Conservation (phyloP, 2,113 vertebrate genomes). For the Mesitornis unicolor region DNA sequence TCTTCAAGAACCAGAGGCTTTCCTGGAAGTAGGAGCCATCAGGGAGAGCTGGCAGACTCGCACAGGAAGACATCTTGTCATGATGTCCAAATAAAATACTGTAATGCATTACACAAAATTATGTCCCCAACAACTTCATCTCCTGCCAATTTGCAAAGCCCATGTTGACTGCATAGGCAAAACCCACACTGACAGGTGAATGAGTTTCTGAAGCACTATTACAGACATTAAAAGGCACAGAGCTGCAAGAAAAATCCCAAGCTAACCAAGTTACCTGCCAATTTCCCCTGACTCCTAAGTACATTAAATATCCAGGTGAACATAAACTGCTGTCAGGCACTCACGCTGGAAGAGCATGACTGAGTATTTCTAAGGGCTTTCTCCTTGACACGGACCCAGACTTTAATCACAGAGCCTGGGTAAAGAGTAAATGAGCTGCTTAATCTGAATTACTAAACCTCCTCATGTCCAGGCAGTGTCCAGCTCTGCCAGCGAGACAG, state of each 20-base stretch:
- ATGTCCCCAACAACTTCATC: background rate
- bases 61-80: background rate
- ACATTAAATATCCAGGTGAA: background rate
- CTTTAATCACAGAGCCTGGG: background rate
- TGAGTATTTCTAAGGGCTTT: background rate
- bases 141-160: background rate
- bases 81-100: background rate
- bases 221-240: background rate
- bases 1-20: background rate
- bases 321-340: background rate
- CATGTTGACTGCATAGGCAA: background rate
- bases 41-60: background rate
- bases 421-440: background rate
- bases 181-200: background rate
- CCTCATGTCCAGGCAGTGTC: background rate
- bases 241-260: background rate
- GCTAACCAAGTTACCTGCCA: background rate
- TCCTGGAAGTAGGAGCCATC: background rate
- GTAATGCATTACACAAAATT: background rate
- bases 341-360: background rate
- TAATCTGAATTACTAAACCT: background rate
- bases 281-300: background rate
- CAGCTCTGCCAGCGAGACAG: background rate
- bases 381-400: background rate
- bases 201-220: background rate